A percentile compares a stretch with the other conserved stretches of the same genome.
Evolutionary conservation across 2,888 invertebrate species (phyloP).

Genomic region (Drosophila prostipennis): DNA sequence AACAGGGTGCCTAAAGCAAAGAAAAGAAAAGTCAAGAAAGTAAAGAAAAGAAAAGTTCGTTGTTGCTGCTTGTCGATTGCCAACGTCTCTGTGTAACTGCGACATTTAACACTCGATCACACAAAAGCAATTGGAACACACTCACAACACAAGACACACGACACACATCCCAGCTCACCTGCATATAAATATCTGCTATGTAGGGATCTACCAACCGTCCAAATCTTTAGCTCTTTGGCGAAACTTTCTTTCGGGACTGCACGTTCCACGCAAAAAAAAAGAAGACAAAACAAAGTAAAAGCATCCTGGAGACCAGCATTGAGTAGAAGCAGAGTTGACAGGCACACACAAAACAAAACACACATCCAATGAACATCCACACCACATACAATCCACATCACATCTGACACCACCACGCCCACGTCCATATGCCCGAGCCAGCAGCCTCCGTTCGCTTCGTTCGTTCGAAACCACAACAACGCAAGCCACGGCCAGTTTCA

Average conservation of each 20-base stretch:
- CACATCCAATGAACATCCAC: constrained; percentile 41
- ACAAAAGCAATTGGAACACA: constrained; percentile 44
- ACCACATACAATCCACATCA: constrained; percentile 31
- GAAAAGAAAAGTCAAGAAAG: constrained; percentile 24
- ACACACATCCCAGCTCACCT: constrained; percentile 19
- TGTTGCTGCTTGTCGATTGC: constrained; percentile 81
- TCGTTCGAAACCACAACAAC: constrained; percentile 70
- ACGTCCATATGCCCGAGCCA: constrained; percentile 72
- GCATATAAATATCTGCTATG: constrained; percentile 19
- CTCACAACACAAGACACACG: constrained; percentile 13
- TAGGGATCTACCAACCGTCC: constrained; percentile 2
- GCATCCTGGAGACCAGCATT: constrained; percentile 52
- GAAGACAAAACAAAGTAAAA: not conserved
- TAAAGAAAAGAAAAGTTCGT: constrained; percentile 61
- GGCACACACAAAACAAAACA: constrained; percentile 36
- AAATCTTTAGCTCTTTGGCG: constrained; percentile 21
- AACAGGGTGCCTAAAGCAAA: constrained; percentile 54
- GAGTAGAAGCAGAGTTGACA: constrained; percentile 53
- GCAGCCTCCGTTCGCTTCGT: constrained; percentile 78
- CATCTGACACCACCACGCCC: constrained; percentile 57
- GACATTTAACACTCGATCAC: constrained; percentile 39
- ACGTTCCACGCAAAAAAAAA: constrained; percentile 20
- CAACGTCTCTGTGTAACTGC: constrained; percentile 68
- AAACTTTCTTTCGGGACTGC: constrained; percentile 18
- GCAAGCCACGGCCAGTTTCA: constrained; percentile 79